Evolutionary conservation across 2,113 vertebrate species (phyloP), one percentile per base, ranked within the genome.

Genomic region (Crotalus viridis): DNA sequence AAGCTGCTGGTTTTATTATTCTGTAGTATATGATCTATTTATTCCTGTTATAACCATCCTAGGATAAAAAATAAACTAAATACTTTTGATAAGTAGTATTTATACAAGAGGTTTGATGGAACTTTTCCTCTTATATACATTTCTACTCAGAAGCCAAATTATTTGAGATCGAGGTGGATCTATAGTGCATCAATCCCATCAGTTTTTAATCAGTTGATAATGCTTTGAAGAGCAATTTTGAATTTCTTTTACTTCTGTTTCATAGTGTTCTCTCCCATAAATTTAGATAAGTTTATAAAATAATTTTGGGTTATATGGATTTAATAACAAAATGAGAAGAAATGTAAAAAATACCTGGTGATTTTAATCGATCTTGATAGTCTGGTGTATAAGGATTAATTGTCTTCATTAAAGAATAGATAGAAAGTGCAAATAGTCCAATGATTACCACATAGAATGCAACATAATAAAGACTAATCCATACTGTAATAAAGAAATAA

Each of bases 391-490:
- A 99, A 0, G 98, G 98, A 93, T 97, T 96, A 5, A 99, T 8
- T 0, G 99, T 99, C 92, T 95, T 97, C 98, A 99, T 98, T 48
- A 99, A 96, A 5, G 94, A 96, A 10, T 98, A 99, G 93, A 99
- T 96, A 93, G 97, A 97, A 93, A 99, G 96, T 1, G 97, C 96
- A 0, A 99, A 99, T 89, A 99, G 93, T 10, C 94, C 96, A 0
- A 98, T 97, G 97, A 99, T 98, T 95, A 99, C 98, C 95, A 98
- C 95, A 0, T 99, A 99, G 97, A 99, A 99, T 54, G 98, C 98
- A 91, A 97, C 96, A 10, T 99, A 99, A 94, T 99, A 99, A 85
- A 99, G 97, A 94, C 98, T 99, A 97, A 99, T 99, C 98, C 98
- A 98, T 90, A 99, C 99, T 99, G 97, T 3, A 92, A 69, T 59